Conservation (phyloP, 2,888 invertebrate species). For the Syrista parreyssii region DNA sequence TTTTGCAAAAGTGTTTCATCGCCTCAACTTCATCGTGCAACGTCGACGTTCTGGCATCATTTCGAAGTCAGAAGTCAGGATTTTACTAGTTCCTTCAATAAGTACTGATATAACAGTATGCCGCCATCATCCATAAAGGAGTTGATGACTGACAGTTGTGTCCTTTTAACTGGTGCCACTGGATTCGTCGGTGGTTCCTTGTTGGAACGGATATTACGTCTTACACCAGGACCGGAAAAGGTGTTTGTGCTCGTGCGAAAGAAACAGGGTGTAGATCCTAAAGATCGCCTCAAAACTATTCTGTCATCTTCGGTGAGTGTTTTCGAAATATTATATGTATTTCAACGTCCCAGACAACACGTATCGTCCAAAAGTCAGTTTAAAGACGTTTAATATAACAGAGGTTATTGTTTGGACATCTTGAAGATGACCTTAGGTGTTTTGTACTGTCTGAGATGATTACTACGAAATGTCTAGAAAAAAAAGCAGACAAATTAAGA, state of each 20-base stretch:
- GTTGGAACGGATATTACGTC: slow-evolving; percentile 37
- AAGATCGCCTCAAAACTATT: slow-evolving; percentile 31
- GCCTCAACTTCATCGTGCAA: background rate
- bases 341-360: background rate
- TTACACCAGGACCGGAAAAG: slow-evolving; percentile 38
- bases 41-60: background rate
- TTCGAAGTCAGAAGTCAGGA: background rate
- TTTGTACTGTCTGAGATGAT: too few species aligned
- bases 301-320: slow-evolving; percentile 39
- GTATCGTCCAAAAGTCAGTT: too few species aligned
- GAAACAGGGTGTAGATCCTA: slow-evolving; percentile 33
- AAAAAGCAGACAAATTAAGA: background rate
- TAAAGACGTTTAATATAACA: too few species aligned
- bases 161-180: slow-evolving; percentile 41
- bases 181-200: slow-evolving; percentile 45
- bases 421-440: too few species aligned
- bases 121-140: slow-evolving; percentile 21
- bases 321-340: background rate
- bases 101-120: slow-evolving; percentile 8
- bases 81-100: background rate
- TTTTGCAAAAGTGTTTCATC: slow-evolving; percentile 9
- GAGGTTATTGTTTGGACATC: too few species aligned
- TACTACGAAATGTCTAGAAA: too few species aligned
- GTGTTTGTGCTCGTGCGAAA: slow-evolving; percentile 39
- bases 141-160: slow-evolving; percentile 24